Conservation (phyloP, 2,797 vertebrate genomes). For the Hozukius guyotensis region DNA sequence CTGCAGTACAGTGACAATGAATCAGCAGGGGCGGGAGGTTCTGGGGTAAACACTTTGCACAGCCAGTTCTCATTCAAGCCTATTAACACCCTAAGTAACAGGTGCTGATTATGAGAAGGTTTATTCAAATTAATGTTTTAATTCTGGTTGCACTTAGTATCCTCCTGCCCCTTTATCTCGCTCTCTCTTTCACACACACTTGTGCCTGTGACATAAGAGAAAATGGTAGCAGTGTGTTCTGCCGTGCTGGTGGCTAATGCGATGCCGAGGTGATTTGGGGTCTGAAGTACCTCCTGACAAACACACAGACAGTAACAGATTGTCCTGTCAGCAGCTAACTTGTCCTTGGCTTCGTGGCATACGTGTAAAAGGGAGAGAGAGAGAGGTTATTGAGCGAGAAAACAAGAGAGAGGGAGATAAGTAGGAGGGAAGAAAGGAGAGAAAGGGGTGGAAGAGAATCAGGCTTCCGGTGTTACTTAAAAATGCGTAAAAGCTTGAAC, state of each 20-base stretch:
- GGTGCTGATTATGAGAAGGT: slow-evolving; percentile 25
- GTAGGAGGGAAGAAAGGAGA: background rate
- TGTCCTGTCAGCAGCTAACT: slow-evolving; percentile 27
- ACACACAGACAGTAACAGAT: slow-evolving; percentile 38
- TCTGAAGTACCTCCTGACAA: slow-evolving; percentile 32
- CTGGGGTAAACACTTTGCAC: slow-evolving; percentile 21
- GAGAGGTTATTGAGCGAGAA: background rate
- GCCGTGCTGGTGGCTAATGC: slow-evolving; percentile 24
- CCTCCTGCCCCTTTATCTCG: background rate
- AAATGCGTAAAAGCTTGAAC: background rate
- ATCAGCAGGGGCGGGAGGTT: background rate
- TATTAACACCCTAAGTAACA: slow-evolving; percentile 43
- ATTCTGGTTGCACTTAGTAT: background rate
- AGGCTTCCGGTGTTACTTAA: background rate
- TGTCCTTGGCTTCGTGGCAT: slow-evolving; percentile 5
- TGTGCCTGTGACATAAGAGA: slow-evolving; percentile 19
- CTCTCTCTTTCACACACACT: background rate
- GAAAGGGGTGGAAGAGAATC: background rate
- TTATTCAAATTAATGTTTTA: slow-evolving; percentile 38
- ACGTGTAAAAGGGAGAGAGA: background rate
- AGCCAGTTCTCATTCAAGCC: slow-evolving; percentile 53
- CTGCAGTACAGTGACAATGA: background rate
- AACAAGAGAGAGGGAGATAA: background rate
- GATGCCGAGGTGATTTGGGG: slow-evolving; percentile 13
- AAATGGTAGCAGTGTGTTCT: slow-evolving; percentile 33